Base-by-base conservation (phyloP, 1,140 invertebrate species). In the Tetraneura akinire region DNA sequence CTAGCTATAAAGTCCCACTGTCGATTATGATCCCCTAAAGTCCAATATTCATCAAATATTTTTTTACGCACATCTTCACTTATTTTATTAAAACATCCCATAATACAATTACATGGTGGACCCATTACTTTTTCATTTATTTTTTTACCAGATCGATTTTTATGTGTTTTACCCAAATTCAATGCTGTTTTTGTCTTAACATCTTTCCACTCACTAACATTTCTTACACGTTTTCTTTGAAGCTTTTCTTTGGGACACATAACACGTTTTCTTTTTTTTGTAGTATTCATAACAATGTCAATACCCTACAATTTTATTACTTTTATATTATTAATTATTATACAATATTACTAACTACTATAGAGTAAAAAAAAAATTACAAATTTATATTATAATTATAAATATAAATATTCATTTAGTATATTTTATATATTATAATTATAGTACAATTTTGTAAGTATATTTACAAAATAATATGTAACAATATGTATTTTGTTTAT, bases 251-350 rank as follows among this genome's bases (percentile, higher is more conserved):
- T 53, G 51, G n/a, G 51, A 53, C 18, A n/a, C 51, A 53, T 53
- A 53, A 53, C 51, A 53, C 51, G n/a, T 53, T 53, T 53, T 53
- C 18, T n/a, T n/a, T n/a, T n/a, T 53, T n/a, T 21, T n/a, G 51
- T 3, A 55, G 21, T 3, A 55, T 53, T 5, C 51, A 53, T 21
- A 53, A 53, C 51, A 55, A 21, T 55, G 21, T 21, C 21, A 55
- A 21, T 18, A 21, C 21, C 21, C 51, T 55, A 21, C 53, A 18
- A 55, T n/a, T n/a, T n/a, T n/a, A n/a, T n/a, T n/a, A n/a, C n/a
- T n/a, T n/a, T n/a, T n/a, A n/a, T n/a, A n/a, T n/a, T n/a, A n/a
- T n/a, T n/a, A n/a, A n/a, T n/a, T n/a, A n/a, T n/a, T n/a, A n/a
- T n/a, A n/a, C n/a, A n/a, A n/a, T n/a, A n/a, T n/a, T n/a, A n/a